Evolutionary conservation across 2,797 vertebrate species (phyloP).

Genomic region (Channa striata): DNA sequence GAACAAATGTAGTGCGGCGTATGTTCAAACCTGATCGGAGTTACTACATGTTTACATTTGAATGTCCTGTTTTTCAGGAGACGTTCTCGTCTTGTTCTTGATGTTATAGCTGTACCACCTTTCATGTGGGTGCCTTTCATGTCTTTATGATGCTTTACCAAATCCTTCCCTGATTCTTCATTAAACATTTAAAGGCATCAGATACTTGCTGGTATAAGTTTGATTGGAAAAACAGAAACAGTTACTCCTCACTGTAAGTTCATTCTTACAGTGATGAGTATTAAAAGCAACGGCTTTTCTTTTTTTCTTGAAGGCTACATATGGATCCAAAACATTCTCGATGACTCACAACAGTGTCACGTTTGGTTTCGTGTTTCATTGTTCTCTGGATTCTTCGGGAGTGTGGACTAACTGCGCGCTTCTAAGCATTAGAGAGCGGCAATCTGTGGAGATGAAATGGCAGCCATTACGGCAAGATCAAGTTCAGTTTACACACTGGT

Average conservation of each 20-base stretch:
- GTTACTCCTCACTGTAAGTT: neutral
- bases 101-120: neutral
- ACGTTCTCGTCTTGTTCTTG: neutral
- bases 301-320: neutral
- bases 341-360: conserved; percentile 15
- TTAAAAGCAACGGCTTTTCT: neutral
- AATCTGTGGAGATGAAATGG: conserved; percentile 15
- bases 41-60: neutral
- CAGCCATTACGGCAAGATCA: conserved; percentile 12
- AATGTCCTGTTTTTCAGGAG: conserved; percentile 7
- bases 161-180: no score
- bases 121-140: neutral
- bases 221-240: no score
- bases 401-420: neutral
- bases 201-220: no score
- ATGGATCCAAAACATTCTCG: neutral
- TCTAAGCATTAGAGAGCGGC: conserved; percentile 11
- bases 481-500: conserved; percentile 28
- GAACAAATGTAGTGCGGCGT: conserved; percentile 34
- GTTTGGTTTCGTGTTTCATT: conserved; percentile 18
- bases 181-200: no score
- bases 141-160: neutral
- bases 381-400: no score
- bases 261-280: no score
- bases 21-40: neutral